Conservation (phyloP, 2,888 invertebrate genomes). For the Holacanthella duospinosa region DNA sequence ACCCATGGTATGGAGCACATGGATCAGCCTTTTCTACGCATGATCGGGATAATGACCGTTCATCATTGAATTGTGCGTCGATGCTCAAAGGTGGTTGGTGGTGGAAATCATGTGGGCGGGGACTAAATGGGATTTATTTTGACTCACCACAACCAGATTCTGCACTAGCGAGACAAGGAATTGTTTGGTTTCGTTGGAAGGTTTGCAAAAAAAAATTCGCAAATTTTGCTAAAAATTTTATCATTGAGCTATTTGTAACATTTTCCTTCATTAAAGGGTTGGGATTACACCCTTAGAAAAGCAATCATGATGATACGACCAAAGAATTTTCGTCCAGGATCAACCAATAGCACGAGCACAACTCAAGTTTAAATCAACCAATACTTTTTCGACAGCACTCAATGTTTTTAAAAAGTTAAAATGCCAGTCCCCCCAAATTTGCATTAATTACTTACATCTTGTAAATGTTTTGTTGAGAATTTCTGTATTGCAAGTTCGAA, state of each 20-base stretch:
- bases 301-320: conserved; percentile 89
- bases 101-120: conserved; percentile 88
- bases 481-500: no score
- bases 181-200: conserved; percentile 91
- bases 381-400: no score
- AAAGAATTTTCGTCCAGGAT: conserved; percentile 46
- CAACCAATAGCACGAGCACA: conserved; percentile 19
- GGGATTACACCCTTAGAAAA: conserved; percentile 83
- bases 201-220: conserved; percentile 15
- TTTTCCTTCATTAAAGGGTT: conserved; percentile 48
- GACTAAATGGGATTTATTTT: conserved; percentile 75
- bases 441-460: no score
- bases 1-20: conserved; percentile 88
- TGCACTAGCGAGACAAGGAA: conserved; percentile 49
- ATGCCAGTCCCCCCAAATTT: no score
- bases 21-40: conserved; percentile 88
- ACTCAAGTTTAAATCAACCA: no score
- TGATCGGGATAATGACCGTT: conserved; percentile 82
- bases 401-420: no score
- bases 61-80: conserved; percentile 80
- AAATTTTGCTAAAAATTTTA: no score
- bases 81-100: conserved; percentile 93
- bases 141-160: conserved; percentile 50
- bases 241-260: background rate
- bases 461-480: no score